Percentiles rank a stretch among this genome's conserved stretches.
Conservation (phyloP, 2,797 vertebrate genomes). For the Prionace glauca region DNA sequence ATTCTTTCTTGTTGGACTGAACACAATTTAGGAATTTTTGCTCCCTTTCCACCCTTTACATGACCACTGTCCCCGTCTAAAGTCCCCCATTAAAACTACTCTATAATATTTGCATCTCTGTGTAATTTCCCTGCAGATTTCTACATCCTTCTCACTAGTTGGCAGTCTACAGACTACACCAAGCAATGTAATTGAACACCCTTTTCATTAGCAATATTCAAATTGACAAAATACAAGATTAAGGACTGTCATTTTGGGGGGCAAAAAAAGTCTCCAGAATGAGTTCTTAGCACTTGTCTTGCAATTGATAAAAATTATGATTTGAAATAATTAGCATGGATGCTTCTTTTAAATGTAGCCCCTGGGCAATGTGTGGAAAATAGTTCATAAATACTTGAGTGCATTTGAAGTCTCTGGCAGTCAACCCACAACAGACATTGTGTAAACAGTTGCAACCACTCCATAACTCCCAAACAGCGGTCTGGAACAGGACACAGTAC, state of each 20-base stretch:
- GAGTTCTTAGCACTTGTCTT: not conserved
- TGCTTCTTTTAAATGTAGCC: not conserved
- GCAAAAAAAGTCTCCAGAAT: not conserved
- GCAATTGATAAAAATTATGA: not conserved
- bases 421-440: not conserved
- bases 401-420: not conserved
- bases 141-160: too few relatives aligned
- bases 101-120: too few relatives aligned
- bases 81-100: too few relatives aligned
- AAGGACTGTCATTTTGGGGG: not conserved
- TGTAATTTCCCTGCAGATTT: too few relatives aligned
- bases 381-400: conserved; percentile 3
- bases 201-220: not conserved
- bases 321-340: not conserved
- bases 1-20: too few relatives aligned
- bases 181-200: too few relatives aligned
- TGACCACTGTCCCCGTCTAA: too few relatives aligned
- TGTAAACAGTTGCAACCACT: not conserved
- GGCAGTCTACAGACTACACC: too few relatives aligned
- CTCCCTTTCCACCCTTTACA: too few relatives aligned
- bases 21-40: too few relatives aligned
- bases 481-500: not conserved
- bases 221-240: not conserved
- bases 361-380: not conserved
- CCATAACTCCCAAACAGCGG: not conserved